Evolutionary conservation across 2,113 vertebrate species (phyloP), one percentile per base, ranked within the genome.

Genomic region (Vulpes ferrilata): DNA sequence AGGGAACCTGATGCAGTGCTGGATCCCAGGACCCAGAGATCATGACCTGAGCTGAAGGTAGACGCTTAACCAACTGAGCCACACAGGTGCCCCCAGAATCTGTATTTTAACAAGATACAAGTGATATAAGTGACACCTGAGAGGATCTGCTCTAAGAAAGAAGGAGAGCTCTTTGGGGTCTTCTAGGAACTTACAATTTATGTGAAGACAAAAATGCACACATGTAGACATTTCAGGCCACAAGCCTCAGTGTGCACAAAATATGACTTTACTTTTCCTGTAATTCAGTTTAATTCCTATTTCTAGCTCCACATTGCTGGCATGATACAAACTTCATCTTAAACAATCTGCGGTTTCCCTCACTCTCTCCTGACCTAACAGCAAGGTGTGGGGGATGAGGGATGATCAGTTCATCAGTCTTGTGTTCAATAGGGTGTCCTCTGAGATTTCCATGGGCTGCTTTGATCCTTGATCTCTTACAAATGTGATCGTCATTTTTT

Each of bases 381-480:
- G 23, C 15, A 67, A 69, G 48, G 5, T 65, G 19, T 74, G 22
- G 7, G 55, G 51, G 59, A 85, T 43, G 3, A 74, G n/a, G 8
- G 15, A 7, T 23, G 30, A 7, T 80, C 9, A 20, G 9, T 78
- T 89, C 19, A 30, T 43, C 59, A 22, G 32, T 67, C n/a, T n/a
- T 62, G 2, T 30, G 2, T 51, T 20, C 30, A 11, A 1, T 0
- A 10, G 35, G n/a, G 5, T 53, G 13, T 43, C 11, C 30, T 64
- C 59, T 85, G 79, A n/a, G 65, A 69, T n/a, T 35, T 69, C 11
- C 30, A 35, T 7, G 11, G 11, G 17, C 38, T 43, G 5, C 20
- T 25, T 13, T 12, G 7, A 48, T 48, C 35, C 38, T 74, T 78
- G 55, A 12, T 16, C 53, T 51, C 10, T 43, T 35, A 48, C 11